Evolutionary conservation across 2,113 vertebrate genomes (phyloP), one percentile per base, ranked within the genome.

Genomic region (Notechis scutatus): DNA sequence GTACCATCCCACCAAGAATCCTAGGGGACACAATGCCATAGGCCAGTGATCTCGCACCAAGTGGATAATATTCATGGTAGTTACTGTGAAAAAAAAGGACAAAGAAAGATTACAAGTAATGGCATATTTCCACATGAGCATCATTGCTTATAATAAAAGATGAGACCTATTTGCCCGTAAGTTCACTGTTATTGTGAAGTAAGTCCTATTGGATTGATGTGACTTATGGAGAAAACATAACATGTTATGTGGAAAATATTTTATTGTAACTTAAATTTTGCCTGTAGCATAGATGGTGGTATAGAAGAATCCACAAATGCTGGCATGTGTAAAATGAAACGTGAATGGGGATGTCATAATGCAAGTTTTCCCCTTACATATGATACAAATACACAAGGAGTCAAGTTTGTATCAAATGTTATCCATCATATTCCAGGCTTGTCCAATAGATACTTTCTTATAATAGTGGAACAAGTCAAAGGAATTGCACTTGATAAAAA

Each of bases 1-100:
- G 90, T 99, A 99, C 86, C 96, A 97, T 61, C 99, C 99, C 15
- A 99, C 0, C 55, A 98, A 96, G 95, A 99, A 98, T 94, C 98
- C 99, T 64, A 98, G n/a, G 0, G 99, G 99, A 42, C 99, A 97
- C 5, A 99, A 88, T 56, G 98, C 64, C 92, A 98, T 96, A 34
- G 96, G 91, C 99, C 98, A 99, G 93, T 98, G 97, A 0, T 98
- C 97, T 18, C 98, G 98, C 3, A 98, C 95, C 56, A 97, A 21
- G 18, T 97, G 94, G 26, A 96, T 64, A 0, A 99, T 95, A 93
- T 98, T 99, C 94, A 98, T 97, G 97, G 98, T 99, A 96, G 90
- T 92, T 97, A 96, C 97, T 98, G 95, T 26, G 69, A 92, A 92
- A 21, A 56, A 91, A 94, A 39, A 94, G 29, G 0, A 0, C 0